Percentiles rank a stretch among this genome's conserved stretches.
Conservation (phyloP, 2,888 invertebrate species). For the Hermaeophaga mercurialis region DNA sequence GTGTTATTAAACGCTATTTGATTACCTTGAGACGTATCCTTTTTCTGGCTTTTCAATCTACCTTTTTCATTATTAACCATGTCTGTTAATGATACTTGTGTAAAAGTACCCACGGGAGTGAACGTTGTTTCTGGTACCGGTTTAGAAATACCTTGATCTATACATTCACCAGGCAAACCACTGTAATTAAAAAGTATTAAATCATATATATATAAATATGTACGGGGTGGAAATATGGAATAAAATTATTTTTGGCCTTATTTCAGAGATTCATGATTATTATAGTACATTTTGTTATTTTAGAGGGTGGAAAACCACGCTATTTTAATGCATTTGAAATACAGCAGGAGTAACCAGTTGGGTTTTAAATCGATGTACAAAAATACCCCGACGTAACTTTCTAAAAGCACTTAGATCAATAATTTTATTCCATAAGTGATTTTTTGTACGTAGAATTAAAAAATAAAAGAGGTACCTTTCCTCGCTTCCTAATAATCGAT, state of each 20-base stretch:
- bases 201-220: not conserved
- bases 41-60: slow-evolving; percentile 30
- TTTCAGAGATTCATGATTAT: too few relatives aligned
- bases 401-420: too few relatives aligned
- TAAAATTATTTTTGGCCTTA: too few relatives aligned
- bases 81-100: slow-evolving; percentile 60
- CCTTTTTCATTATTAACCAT: slow-evolving; percentile 48
- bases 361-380: too few relatives aligned
- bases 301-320: too few relatives aligned
- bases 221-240: not conserved
- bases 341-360: too few relatives aligned
- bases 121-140: slow-evolving; percentile 51
- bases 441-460: not conserved
- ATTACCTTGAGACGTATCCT: slow-evolving; percentile 32
- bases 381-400: too few relatives aligned
- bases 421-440: too few relatives aligned
- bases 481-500: slow-evolving; percentile 61
- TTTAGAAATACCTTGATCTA: slow-evolving; percentile 58
- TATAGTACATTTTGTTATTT: too few relatives aligned
- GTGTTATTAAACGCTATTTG: too few relatives aligned
- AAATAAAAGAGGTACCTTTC: slow-evolving; percentile 44
- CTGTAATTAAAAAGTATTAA: too few relatives aligned
- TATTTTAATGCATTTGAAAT: too few relatives aligned
- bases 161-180: slow-evolving; percentile 63
- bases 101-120: slow-evolving; percentile 61